Conservation (phyloP, 2,888 invertebrate genomes). For the Asteroscopus sphinx region DNA sequence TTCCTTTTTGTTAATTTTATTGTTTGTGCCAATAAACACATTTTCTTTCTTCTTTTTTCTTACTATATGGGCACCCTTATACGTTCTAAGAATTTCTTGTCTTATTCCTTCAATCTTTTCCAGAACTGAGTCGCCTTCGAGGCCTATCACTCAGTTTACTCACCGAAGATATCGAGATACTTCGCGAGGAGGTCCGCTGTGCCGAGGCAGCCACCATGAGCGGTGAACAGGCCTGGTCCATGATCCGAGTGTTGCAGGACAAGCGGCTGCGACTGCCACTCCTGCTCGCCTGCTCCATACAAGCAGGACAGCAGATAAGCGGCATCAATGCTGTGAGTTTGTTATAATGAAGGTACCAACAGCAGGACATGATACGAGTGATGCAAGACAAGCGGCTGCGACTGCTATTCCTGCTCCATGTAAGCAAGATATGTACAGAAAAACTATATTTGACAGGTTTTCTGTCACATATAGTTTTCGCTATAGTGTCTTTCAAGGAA, state of each 20-base stretch:
- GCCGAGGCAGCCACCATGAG: conserved; percentile 63
- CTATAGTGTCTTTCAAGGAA: too few species aligned
- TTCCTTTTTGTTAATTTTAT: too few species aligned
- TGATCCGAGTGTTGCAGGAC: conserved; percentile 90
- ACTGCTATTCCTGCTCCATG: conserved; percentile 93
- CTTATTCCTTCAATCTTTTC: conserved; percentile 14
- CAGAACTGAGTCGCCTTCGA: conserved; percentile 92
- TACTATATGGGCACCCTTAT: too few species aligned
- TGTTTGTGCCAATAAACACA: too few species aligned
- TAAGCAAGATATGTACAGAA: conserved; percentile 97
- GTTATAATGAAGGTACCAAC: too few species aligned
- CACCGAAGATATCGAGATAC: conserved; percentile 90
- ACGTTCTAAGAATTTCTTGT: too few species aligned
- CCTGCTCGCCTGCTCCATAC: conserved; percentile 93
- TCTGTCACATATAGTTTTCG: too few species aligned
- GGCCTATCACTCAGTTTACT: conserved; percentile 88
- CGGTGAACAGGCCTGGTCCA: conserved; percentile 80
- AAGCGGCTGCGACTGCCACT: conserved; percentile 92
- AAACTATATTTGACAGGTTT: too few species aligned
- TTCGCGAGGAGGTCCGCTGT: conserved; percentile 85
- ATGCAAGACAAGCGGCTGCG: conserved; percentile 89
- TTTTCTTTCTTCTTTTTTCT: too few species aligned
- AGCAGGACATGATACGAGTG: conserved; percentile 90
- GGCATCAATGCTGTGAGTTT: conserved; percentile 96
- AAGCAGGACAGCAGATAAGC: conserved; percentile 96